Evolutionary conservation across 1,140 invertebrate species (phyloP).

Genomic region (Dryas iulia): DNA sequence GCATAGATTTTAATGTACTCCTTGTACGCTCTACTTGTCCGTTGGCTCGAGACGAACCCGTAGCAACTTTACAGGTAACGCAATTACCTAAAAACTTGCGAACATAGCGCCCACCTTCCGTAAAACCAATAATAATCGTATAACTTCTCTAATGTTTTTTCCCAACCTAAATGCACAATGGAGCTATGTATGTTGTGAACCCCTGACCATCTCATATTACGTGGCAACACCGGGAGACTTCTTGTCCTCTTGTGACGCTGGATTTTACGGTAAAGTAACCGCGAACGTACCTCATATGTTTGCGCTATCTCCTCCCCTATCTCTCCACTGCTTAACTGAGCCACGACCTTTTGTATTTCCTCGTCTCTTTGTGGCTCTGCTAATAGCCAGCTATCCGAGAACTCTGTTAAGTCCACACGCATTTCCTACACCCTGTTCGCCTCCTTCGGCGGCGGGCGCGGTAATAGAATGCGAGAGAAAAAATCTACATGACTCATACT

Average conservation of each 20-base stretch:
- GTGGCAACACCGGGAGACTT: not conserved
- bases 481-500: slow-evolving; percentile 44
- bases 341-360: slow-evolving; percentile 27
- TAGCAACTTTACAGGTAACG: slow-evolving; percentile 39
- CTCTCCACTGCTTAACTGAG: slow-evolving; percentile 13
- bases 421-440: no score
- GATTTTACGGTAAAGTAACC: slow-evolving; percentile 24
- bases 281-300: slow-evolving; percentile 29
- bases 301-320: slow-evolving; percentile 19
- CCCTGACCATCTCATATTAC: slow-evolving; percentile 31
- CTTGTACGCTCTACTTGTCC: slow-evolving; percentile 49
- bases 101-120: slow-evolving; percentile 30
- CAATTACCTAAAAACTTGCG: slow-evolving; percentile 38
- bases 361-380: slow-evolving; percentile 32
- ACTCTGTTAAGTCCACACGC: slow-evolving; percentile 11
- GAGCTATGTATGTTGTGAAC: slow-evolving; percentile 54
- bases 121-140: slow-evolving; percentile 39
- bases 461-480: slow-evolving; percentile 32
- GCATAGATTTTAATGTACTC: slow-evolving; percentile 30
- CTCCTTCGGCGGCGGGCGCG: no score
- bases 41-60: slow-evolving; percentile 38
- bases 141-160: slow-evolving; percentile 43
- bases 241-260: not conserved
- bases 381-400: no score
- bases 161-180: slow-evolving; percentile 38